Evolutionary conservation across 2,888 invertebrate species (phyloP).

Genomic region (Drosophila limbata): DNA sequence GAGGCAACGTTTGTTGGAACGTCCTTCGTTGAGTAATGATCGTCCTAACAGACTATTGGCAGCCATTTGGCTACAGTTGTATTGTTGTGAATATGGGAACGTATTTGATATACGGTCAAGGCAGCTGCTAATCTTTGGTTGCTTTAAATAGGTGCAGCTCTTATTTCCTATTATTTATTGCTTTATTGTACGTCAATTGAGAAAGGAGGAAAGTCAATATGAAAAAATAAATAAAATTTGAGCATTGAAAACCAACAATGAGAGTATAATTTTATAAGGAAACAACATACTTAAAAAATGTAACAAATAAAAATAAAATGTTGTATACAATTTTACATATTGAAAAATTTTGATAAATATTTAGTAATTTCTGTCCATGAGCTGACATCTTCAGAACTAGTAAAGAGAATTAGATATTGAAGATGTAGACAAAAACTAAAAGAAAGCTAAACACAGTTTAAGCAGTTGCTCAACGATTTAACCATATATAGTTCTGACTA

Average conservation of each 20-base stretch:
- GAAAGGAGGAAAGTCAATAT: not conserved
- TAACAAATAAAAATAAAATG: too few species aligned
- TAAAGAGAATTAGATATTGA: too few species aligned
- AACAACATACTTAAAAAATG: too few species aligned
- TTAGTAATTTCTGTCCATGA: too few species aligned
- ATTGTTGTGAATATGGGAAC: conserved; percentile 4
- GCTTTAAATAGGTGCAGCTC: conserved; percentile 31
- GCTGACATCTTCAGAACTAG: too few species aligned
- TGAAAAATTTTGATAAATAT: too few species aligned
- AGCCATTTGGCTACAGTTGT: conserved; percentile 70
- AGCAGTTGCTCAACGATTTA: not conserved
- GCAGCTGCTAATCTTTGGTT: conserved; percentile 61
- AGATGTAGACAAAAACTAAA: too few species aligned
- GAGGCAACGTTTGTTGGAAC: conserved; percentile 83
- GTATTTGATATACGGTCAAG: not conserved
- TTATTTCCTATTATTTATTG: conserved; percentile 4
- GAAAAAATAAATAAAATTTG: too few species aligned
- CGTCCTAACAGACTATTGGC: conserved; percentile 74
- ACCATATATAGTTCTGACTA: not conserved
- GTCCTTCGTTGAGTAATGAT: conserved; percentile 83
- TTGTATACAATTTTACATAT: not conserved
- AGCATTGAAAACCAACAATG: not conserved
- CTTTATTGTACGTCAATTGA: not conserved
- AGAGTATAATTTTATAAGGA: not conserved
- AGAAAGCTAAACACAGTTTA: not conserved